Conservation (phyloP, 2,797 vertebrate genomes). For the Dryobates pubescens region DNA sequence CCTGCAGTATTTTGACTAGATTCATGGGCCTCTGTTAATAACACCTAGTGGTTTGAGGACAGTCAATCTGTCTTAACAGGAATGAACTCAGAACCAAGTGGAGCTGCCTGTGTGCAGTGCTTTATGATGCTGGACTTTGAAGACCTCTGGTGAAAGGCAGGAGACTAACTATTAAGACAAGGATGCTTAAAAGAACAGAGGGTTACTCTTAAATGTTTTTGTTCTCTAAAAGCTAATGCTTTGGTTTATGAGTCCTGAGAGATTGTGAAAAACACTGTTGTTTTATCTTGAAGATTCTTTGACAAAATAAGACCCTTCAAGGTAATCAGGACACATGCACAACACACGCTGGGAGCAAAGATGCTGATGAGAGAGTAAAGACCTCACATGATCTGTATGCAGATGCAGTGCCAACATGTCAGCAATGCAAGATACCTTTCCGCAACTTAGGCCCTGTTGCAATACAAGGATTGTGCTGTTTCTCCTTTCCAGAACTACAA, state of each 20-base stretch:
- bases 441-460: neutral
- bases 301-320: neutral
- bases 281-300: neutral
- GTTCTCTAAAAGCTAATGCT: neutral
- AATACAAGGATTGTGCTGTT: neutral
- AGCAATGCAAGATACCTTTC: neutral
- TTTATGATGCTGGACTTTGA: neutral
- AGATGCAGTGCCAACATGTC: neutral
- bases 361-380: neutral
- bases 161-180: neutral
- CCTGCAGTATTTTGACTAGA: neutral
- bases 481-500: neutral
- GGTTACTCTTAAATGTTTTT: neutral
- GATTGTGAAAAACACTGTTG: neutral
- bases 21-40: neutral
- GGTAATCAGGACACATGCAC: neutral
- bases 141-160: neutral
- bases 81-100: neutral
- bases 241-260: neutral
- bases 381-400: neutral
- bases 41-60: neutral
- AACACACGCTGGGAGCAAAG: neutral
- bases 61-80: neutral
- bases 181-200: neutral
- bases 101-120: accelerated